phyloP scores from a whole-genome alignment of 1,140 invertebrate genomes.

The Sycophaga agraensis region DNA sequence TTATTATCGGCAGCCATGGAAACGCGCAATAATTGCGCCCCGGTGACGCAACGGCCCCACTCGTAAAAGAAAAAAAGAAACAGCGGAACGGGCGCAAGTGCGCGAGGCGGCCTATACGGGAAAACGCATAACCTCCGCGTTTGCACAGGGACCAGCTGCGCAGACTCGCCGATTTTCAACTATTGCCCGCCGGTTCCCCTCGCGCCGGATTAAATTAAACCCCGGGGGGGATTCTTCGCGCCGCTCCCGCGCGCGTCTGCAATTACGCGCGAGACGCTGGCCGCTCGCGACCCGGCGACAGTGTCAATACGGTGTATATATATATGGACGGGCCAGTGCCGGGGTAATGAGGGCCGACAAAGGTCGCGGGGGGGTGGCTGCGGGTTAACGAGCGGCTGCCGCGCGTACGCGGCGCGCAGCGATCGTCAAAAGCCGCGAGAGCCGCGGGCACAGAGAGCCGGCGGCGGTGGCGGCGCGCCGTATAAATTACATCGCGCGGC shows the following conservation, averaged over 20 bases:
- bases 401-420: neutral
- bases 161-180: too few relatives aligned
- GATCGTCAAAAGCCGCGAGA: neutral
- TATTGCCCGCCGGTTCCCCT: too few relatives aligned
- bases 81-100: neutral
- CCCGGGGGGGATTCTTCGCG: too few relatives aligned
- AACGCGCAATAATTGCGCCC: neutral
- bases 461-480: neutral
- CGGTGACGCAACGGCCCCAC: neutral
- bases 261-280: too few relatives aligned
- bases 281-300: too few relatives aligned
- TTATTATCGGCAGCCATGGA: neutral
- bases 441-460: neutral
- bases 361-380: too few relatives aligned
- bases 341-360: slow-evolving; percentile 10
- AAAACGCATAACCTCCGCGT: neutral
- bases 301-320: too few relatives aligned
- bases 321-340: too few relatives aligned
- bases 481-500: slow-evolving; percentile 25
- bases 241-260: too few relatives aligned
- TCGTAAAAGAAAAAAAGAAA: too few relatives aligned
- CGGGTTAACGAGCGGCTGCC: slow-evolving; percentile 13
- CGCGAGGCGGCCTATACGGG: neutral
- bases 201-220: too few relatives aligned
- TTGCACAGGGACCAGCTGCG: neutral